Evolutionary conservation across 2,797 vertebrate species (phyloP), one percentile per base, ranked within the genome.

Genomic region (Phrynocephalus forsythii): DNA sequence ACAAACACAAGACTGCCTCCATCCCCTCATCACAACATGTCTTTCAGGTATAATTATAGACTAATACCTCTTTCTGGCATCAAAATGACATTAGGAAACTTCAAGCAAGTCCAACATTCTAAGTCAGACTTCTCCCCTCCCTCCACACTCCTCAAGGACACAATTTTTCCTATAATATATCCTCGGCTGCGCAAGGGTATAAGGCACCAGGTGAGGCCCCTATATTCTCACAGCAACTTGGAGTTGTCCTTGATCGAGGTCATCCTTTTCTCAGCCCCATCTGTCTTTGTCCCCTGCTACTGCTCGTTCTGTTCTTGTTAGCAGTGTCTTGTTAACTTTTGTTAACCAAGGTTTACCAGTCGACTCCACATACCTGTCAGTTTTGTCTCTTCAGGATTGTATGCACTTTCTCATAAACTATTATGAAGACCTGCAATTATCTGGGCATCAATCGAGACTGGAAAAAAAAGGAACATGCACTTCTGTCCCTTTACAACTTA

Each of bases 401-500:
- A 60, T 5, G 33, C 66, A 83, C 2, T 44, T 33, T 38, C 66
- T 30, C 28, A 44, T n/a, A 69, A 15, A 9, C 48, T 30, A 72
- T 56, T 13, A 66, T 28, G 11, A 26, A 76, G 26, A 44, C 13
- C 16, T 11, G 22, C 48, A 83, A 71, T 48, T 44, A 86, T 69
- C n/a, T 56, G 22, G 78, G 56, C 63, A 79, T 33, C 16, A 79
- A 79, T 33, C 16, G 71, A 48, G 66, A 52, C 20, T 60, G 38
- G 33, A 28, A 26, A 44, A 56, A 82, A 33, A 28, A n/a, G 18
- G n/a, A 33, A 44, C 10, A 81, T 68, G 22, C 10, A 85, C 28
- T 30, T 81, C 48, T 63, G 30, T 9, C 68, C 9, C 52, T 33
- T 48, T 76, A 20, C 76, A 84, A 88, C 87, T 88, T n/a, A 88